These are phyloP conservation scores for Lasioglossum baleicum DNA, from an alignment of 1,140 invertebrate species.

Conservation along the genomic window DNA sequence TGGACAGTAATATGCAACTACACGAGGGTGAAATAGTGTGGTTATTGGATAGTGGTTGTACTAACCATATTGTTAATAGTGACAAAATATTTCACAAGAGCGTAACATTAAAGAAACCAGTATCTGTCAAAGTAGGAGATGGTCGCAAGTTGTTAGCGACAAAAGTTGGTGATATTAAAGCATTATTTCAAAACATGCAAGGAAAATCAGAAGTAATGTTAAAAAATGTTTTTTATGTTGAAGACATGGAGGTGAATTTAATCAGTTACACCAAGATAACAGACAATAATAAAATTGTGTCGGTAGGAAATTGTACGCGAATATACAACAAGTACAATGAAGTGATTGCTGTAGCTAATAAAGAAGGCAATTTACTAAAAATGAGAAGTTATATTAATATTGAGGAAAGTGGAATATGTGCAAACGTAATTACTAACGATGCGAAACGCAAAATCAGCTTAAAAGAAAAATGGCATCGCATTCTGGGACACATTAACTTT, in stretches of 20 bases:
- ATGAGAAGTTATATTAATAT: slow-evolving; percentile 25
- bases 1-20: too few species aligned
- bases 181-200: slow-evolving; percentile 24
- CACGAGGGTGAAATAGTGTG: background rate
- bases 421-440: background rate
- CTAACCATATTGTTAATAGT: slow-evolving; percentile 46
- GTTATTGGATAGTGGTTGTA: slow-evolving; percentile 49
- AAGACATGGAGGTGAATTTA: slow-evolving; percentile 38
- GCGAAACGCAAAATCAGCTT: background rate
- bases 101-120: slow-evolving; percentile 29
- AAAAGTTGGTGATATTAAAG: slow-evolving; percentile 35
- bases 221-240: slow-evolving; percentile 35
- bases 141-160: slow-evolving; percentile 32
- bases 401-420: background rate
- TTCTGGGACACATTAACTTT: slow-evolving; percentile 39
- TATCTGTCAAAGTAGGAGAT: slow-evolving; percentile 47
- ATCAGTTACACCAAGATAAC: slow-evolving; percentile 34
- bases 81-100: slow-evolving; percentile 17
- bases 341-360: slow-evolving; percentile 15
- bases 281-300: slow-evolving; percentile 27
- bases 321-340: slow-evolving; percentile 34
- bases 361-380: slow-evolving; percentile 25
- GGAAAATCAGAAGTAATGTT: slow-evolving; percentile 6
- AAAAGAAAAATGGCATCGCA: slow-evolving; percentile 42
- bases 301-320: slow-evolving; percentile 14